Percentiles rank a stretch among this genome's conserved stretches.
phyloP scores from a whole-genome alignment of 2,888 invertebrate genomes.

The Phortica okadai region DNA sequence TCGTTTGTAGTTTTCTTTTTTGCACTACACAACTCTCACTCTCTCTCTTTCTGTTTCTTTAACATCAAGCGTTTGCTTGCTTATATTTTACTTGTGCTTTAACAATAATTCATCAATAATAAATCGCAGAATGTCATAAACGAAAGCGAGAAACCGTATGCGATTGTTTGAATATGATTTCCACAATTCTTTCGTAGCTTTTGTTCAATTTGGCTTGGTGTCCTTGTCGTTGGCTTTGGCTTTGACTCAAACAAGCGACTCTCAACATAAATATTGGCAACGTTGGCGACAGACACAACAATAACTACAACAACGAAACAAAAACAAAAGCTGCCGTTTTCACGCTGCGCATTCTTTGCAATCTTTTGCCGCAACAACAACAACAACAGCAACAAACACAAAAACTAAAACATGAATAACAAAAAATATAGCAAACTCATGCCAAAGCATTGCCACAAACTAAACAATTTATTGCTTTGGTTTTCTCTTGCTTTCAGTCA shows the following conservation, averaged over 20 bases:
- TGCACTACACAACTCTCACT: neutral
- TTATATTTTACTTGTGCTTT: slow-evolving; percentile 28
- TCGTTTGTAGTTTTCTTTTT: neutral
- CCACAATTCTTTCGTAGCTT: neutral
- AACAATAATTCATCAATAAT: slow-evolving; percentile 54
- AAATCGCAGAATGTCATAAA: slow-evolving; percentile 33
- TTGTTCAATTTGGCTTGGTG: slow-evolving; percentile 38
- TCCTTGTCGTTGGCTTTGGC: slow-evolving; percentile 8
- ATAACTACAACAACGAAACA: neutral
- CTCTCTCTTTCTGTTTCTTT: neutral
- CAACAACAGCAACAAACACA: neutral
- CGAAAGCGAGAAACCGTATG: neutral
- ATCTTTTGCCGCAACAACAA: neutral
- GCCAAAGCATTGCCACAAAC: slow-evolving; percentile 8
- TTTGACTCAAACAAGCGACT: neutral
- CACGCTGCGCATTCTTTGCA: too few species aligned
- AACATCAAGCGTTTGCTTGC: neutral
- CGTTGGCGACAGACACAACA: slow-evolving; percentile 9
- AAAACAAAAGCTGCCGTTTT: neutral
- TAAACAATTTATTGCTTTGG: slow-evolving; percentile 28
- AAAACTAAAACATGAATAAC: neutral
- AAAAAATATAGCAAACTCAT: neutral
- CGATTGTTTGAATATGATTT: neutral
- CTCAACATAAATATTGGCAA: slow-evolving; percentile 19
- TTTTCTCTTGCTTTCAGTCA: slow-evolving; percentile 21